Conservation (phyloP, 1,140 invertebrate species). For the Adelges cooleyi region DNA sequence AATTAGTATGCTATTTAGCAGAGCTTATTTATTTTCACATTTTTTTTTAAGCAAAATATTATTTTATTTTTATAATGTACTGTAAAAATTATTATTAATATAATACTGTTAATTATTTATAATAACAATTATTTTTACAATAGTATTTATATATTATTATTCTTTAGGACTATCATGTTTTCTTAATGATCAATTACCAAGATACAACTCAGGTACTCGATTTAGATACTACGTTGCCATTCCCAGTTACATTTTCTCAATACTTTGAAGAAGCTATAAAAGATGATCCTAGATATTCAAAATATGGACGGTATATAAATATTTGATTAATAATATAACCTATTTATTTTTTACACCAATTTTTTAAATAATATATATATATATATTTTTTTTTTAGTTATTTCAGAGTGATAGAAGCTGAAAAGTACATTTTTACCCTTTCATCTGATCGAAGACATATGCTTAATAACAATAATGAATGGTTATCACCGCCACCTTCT, state of each 20-base stretch:
- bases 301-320: slow-evolving; percentile 11
- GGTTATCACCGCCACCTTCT: slow-evolving; percentile 21
- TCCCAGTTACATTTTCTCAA: slow-evolving; percentile 10
- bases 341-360: too few species aligned
- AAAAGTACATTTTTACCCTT: neutral
- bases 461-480: neutral
- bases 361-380: too few species aligned
- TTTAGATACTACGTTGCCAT: slow-evolving; percentile 15
- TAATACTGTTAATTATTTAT: too few species aligned
- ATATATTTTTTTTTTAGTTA: neutral
- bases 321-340: too few species aligned
- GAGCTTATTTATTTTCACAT: too few species aligned
- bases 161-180: slow-evolving; percentile 28
- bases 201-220: slow-evolving; percentile 18
- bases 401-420: slow-evolving; percentile 15
- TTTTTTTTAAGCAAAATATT: too few species aligned
- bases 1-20: too few species aligned
- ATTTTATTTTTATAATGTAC: too few species aligned
- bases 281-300: neutral
- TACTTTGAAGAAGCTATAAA: slow-evolving; percentile 17
- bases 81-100: too few species aligned
- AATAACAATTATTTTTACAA: too few species aligned
- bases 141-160: too few species aligned
- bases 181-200: slow-evolving; percentile 14
- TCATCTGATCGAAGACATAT: slow-evolving; percentile 29